Evolutionary conservation across 2,113 vertebrate species (phyloP), one percentile per base, ranked within the genome.

Genomic region (Stictonetta naevosa): DNA sequence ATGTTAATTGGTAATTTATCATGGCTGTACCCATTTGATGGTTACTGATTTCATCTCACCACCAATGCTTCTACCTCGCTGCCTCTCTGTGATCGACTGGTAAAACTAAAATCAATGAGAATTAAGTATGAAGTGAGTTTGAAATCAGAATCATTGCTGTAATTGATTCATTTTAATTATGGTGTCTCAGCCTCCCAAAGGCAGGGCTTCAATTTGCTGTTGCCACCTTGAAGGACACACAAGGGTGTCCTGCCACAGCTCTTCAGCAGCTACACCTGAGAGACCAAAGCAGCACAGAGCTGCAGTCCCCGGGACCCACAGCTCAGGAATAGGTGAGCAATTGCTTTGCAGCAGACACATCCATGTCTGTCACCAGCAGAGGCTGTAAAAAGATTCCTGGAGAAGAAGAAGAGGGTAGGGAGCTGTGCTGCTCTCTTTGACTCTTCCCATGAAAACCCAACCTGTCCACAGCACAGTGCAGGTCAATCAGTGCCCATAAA

Each of bases 21-120:
- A 62, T 33, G 52, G 15, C 64, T 91, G 73, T 60, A 9, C 58
- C 42, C 13, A 25, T 68, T 68, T 81, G 85, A 86, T 23, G 34
- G 59, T 59, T 83, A 26, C 64, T 28, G 81, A 72, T 87, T 83
- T 87, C 5, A 1, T 22, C 40, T 83, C 60, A 21, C 12, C 46
- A 69, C 64, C 28, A 20, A 52, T 4, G 15, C 40, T 68, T 29
- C 68, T 40, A 40, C 50, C 31, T n/a, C 50, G 33, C 46, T 66
- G 74, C 38, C 64, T 72, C 56, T 44, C 64, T 64, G 40, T 6
- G 3, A 62, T 44, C 2, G 19, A 14, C 34, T 50, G 26, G 40
- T 56, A 92, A 85, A 90, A 91, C 46, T 72, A 18, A 86, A 95
- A 94, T 86, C 93, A 36, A 78, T 81, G 44, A 50, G 56, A 92